Conservation (phyloP, 2,113 vertebrate species). For the Oenanthe melanoleuca region DNA sequence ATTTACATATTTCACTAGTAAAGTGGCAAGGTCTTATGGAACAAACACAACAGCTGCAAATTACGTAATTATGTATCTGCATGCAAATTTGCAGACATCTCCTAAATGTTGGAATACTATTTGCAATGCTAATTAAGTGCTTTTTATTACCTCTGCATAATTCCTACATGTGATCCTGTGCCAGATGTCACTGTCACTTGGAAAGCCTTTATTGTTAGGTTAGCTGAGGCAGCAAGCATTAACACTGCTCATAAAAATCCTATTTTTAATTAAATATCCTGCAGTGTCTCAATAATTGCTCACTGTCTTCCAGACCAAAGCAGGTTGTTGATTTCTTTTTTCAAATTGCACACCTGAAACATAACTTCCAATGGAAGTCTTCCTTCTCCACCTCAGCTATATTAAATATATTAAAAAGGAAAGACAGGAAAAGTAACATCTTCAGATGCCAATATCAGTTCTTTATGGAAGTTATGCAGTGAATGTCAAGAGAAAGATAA, state of each 20-base stretch:
- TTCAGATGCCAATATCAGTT: not conserved
- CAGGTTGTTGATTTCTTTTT: not conserved
- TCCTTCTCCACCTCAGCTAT: not conserved
- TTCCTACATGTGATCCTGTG: conserved; percentile 76
- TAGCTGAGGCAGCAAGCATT: conserved; percentile 78
- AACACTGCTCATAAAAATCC: conserved; percentile 73
- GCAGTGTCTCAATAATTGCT: conserved; percentile 62
- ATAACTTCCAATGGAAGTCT: not conserved
- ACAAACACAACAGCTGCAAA: conserved; percentile 82
- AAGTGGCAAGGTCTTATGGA: conserved; percentile 75
- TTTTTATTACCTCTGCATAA: conserved; percentile 80
- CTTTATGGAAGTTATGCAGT: not conserved
- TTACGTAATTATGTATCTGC: conserved; percentile 82
- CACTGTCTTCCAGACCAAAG: conserved; percentile 31
- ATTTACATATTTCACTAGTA: conserved; percentile 77
- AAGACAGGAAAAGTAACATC: not conserved
- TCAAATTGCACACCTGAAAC: not conserved
- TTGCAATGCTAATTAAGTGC: conserved; percentile 82
- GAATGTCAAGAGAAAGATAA: not conserved
- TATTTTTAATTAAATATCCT: conserved; percentile 78
- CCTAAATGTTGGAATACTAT: conserved; percentile 78
- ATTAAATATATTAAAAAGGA: not conserved
- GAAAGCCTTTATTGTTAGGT: conserved; percentile 81
- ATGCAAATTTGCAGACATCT: conserved; percentile 82
- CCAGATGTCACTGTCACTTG: conserved; percentile 80